Conservation (phyloP, 2,113 vertebrate genomes). For the Dasyurus viverrinus region DNA sequence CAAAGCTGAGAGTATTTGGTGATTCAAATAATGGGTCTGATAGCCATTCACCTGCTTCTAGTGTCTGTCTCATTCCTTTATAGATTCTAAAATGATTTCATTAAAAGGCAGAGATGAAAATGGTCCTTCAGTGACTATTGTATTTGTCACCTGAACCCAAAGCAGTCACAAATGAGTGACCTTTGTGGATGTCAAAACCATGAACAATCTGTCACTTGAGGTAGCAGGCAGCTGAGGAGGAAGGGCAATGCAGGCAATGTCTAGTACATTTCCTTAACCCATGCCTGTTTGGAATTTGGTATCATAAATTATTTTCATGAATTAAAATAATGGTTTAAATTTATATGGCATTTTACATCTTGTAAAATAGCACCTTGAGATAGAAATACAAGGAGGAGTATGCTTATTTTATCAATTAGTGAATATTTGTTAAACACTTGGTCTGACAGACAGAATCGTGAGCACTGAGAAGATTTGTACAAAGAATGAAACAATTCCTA, state of each 20-base stretch:
- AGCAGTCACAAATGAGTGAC: background rate
- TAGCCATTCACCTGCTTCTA: background rate
- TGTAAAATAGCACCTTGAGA: background rate
- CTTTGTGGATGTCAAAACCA: background rate
- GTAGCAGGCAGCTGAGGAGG: background rate
- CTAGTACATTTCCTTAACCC: background rate
- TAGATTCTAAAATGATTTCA: background rate
- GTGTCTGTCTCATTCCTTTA: background rate
- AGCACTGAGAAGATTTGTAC: background rate
- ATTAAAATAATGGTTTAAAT: background rate
- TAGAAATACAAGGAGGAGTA: background rate
- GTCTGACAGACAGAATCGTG: background rate
- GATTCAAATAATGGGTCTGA: background rate
- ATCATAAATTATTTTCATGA: background rate
- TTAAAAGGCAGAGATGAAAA: background rate
- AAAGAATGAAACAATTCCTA: background rate
- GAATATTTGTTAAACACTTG: background rate
- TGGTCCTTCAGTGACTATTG: accelerated
- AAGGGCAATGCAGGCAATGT: background rate
- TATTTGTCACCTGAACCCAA: background rate
- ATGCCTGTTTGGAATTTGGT: background rate
- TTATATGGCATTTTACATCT: background rate
- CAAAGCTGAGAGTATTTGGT: background rate
- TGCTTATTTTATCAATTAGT: background rate
- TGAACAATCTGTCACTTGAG: background rate